Evolutionary conservation across 2,888 invertebrate genomes (phyloP), one percentile per base, ranked within the genome.

Genomic region (Pterostichus madidus): DNA sequence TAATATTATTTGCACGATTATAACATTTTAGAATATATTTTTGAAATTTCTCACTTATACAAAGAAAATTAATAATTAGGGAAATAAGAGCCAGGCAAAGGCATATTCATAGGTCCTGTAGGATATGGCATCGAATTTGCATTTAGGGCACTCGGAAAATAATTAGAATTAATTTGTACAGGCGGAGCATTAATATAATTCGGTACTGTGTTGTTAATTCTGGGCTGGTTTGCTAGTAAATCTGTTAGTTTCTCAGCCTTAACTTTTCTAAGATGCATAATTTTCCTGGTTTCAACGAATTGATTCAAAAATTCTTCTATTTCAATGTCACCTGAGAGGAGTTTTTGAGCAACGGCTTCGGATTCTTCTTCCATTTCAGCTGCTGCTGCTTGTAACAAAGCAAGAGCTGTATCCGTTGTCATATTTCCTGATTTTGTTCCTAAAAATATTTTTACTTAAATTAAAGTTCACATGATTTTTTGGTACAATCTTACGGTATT

Each of bases 241-340:
- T 96, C 96, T 71, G 93, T 92, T 94, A 99, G 94, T 91, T 99
- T 98, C 85, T 99, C 99, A 0, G 97, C 94, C 91, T 99, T 99
- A 10, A 98, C 95, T 88, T 96, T 95, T 75, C 98, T 92, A 84
- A 94, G 88, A 88, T 97, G 97, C 92, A 96, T 95, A 49, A 93
- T 88, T 86, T 94, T 94, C 64, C 99, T 93, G 84, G 93, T 92
- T 0, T 93, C 92, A 83, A 96, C 92, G 89, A 98, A 99, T 83
- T 96, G 93, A 84, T 96, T 96, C 4, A 98, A 90, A 88, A 98
- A 99, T 84, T 94, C 93, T 17, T 98, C 99, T 6, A 95, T 91
- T 79, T 94, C 93, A 1, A 91, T 89, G 88, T 93, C 93, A 7
- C 94, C 94, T 11, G 94, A 93, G 49, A 97, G 91, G 87, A 98